Evolutionary conservation across 2,113 vertebrate genomes (phyloP).

Genomic region (Festucalex cinctus): DNA sequence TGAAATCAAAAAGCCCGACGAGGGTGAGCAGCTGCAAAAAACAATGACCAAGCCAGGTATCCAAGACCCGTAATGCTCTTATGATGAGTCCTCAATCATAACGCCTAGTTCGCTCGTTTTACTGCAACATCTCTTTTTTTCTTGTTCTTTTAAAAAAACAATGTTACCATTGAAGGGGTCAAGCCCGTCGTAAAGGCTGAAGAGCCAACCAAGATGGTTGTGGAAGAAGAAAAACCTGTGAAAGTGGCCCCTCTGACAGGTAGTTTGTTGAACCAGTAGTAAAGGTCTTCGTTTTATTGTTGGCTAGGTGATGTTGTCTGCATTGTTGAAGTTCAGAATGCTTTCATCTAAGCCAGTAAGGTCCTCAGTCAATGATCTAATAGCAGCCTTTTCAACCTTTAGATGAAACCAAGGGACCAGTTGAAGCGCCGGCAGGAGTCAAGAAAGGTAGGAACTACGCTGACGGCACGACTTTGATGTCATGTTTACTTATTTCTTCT

Average conservation of each 20-base stretch:
- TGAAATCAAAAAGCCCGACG: conserved; percentile 46
- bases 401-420: conserved; percentile 77
- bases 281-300: background rate
- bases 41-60: conserved; percentile 56
- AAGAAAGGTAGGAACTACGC: conserved; percentile 76
- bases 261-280: conserved; percentile 26
- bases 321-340: background rate
- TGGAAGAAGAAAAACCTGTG: conserved; percentile 42
- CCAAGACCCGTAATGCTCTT: background rate
- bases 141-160: background rate
- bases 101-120: background rate
- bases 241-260: conserved; percentile 42
- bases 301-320: background rate
- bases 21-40: conserved; percentile 19
- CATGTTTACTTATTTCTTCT: background rate
- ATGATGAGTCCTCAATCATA: background rate
- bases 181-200: conserved; percentile 29
- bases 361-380: background rate
- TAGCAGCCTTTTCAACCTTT: conserved; percentile 49
- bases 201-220: conserved; percentile 37
- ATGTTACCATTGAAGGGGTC: conserved; percentile 32
- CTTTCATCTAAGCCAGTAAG: background rate
- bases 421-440: conserved; percentile 82
- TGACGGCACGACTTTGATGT: background rate
- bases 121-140: background rate